A percentile compares a stretch with the other conserved stretches of the same genome.
phyloP scores from a whole-genome alignment of 2,113 vertebrate genomes.

The Castor canadensis region DNA sequence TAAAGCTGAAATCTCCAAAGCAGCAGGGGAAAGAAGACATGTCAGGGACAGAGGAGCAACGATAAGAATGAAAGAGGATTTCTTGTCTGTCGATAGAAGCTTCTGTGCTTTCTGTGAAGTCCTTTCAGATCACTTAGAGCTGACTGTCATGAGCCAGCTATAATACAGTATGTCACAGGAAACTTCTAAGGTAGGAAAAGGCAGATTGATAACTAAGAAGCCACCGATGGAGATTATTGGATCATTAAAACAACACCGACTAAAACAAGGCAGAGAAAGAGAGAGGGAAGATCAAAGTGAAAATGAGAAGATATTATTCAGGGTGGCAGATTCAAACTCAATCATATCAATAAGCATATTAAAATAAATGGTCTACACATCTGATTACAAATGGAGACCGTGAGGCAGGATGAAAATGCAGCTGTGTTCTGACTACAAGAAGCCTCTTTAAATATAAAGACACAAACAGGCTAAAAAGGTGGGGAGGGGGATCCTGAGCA shows the following conservation, averaged over 20 bases:
- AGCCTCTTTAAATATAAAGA: background rate
- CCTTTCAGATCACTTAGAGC: rapidly evolving
- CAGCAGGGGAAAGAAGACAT: background rate
- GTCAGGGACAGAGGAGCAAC: background rate
- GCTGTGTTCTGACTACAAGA: no score
- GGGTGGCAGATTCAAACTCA: no score
- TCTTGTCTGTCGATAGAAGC: no score
- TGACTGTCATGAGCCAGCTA: background rate
- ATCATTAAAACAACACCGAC: background rate
- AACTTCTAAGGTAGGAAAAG: no score
- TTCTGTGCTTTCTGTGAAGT: background rate
- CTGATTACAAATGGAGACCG: background rate
- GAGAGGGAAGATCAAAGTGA: background rate
- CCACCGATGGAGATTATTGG: background rate
- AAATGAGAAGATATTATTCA: background rate
- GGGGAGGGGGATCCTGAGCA: no score
- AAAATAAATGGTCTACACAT: background rate
- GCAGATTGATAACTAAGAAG: background rate
- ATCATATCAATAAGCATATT: no score
- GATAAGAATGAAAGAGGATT: no score
- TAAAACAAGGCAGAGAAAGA: background rate
- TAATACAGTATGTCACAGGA: background rate
- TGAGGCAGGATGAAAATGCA: background rate
- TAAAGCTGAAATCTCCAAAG: background rate
- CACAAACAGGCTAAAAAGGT: background rate